Conservation (phyloP, 92 coral and sea anemone species). For the Zoanthus sociatus region DNA sequence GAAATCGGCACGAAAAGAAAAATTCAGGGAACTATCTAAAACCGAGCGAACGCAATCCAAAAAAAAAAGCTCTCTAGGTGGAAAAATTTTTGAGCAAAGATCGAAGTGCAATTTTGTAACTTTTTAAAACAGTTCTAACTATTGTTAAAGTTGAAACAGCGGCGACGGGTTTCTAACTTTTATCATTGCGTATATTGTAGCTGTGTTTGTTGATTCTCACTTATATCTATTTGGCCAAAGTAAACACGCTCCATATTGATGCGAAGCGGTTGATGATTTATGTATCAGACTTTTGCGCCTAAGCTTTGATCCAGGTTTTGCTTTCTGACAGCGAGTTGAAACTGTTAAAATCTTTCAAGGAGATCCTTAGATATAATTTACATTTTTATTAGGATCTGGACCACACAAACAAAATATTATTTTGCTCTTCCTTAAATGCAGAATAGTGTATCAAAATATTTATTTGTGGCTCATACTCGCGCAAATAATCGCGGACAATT, state of each 20-base stretch:
- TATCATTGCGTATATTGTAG: neutral
- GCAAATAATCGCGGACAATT: no score
- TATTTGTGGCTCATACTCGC: neutral
- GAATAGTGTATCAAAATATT: neutral
- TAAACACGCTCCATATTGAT: constrained; percentile 24
- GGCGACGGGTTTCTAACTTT: neutral
- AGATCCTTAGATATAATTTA: neutral
- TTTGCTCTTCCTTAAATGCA: neutral
- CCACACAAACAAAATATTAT: neutral
- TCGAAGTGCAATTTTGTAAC: neutral
- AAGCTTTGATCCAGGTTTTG: neutral
- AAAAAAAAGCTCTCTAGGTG: neutral
- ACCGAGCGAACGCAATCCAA: neutral
- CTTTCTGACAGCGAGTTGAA: neutral
- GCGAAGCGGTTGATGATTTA: neutral
- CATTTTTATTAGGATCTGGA: neutral
- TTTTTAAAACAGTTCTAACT: constrained; percentile 3
- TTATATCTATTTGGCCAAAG: constrained; percentile 31
- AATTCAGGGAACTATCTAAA: neutral
- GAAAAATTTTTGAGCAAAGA: neutral
- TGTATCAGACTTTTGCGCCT: neutral
- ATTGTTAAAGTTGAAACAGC: neutral
- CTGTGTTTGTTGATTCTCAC: constrained; percentile 16
- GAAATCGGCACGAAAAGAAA: neutral
- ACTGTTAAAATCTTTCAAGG: neutral